Conservation (phyloP, 2,888 invertebrate species). For the Epirrhoe tristata region DNA sequence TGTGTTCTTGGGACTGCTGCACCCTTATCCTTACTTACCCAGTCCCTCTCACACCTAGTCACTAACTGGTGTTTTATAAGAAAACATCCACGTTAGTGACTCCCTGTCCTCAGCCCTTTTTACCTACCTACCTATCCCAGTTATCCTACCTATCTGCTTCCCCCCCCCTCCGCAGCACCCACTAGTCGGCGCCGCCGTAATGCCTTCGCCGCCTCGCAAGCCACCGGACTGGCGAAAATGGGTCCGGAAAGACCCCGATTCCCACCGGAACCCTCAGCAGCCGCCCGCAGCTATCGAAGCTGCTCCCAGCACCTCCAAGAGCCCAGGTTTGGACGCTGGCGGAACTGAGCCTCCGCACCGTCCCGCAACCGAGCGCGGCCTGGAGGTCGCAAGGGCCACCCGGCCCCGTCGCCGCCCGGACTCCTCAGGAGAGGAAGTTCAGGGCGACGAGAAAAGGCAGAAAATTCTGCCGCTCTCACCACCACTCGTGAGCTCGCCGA, state of each 20-base stretch:
- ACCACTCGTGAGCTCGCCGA: neutral
- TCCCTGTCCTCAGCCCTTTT: neutral
- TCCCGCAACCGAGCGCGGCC: neutral
- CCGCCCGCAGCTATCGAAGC: neutral
- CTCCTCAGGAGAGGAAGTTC: neutral
- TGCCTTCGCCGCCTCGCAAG: neutral
- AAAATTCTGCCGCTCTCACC: slow-evolving; percentile 2
- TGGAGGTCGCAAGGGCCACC: neutral
- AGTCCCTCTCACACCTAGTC: neutral
- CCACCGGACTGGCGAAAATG: no score
- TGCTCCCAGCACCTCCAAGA: neutral
- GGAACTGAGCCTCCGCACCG: slow-evolving; percentile 4
- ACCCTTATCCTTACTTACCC: neutral
- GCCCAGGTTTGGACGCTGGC: neutral
- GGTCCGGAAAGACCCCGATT: neutral
- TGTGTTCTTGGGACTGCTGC: neutral
- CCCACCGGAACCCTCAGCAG: neutral
- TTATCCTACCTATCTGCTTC: neutral
- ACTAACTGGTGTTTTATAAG: neutral
- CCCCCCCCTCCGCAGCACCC: neutral
- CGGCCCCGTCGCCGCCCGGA: neutral
- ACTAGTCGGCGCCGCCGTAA: neutral
- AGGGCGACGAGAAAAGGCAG: neutral
- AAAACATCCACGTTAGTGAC: neutral
- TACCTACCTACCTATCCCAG: neutral